phyloP scores from a whole-genome alignment of 2,113 vertebrate species.

The Rhineura floridana region DNA sequence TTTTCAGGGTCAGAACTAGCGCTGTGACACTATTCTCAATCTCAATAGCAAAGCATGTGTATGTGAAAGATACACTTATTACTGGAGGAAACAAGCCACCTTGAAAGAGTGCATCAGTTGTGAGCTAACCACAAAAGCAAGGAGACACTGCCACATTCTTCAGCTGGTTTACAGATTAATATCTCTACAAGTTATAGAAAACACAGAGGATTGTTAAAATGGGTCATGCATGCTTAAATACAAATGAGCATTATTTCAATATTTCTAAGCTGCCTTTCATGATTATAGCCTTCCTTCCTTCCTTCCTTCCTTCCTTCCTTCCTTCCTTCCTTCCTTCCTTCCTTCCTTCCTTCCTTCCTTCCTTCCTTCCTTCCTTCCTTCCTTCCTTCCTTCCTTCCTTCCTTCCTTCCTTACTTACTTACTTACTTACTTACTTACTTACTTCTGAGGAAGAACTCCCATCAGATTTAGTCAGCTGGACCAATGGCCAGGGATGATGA shows the following conservation, averaged over 20 bases:
- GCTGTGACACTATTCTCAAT: conserved; percentile 45
- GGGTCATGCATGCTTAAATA: conserved; percentile 11
- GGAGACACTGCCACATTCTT: conserved; percentile 13
- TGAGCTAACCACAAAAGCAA: conserved; percentile 34
- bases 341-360: too few species aligned
- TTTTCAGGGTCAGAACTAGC: conserved; percentile 47
- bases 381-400: too few species aligned
- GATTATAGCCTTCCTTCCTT: not conserved
- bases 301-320: too few species aligned
- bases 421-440: too few species aligned
- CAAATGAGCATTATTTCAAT: not conserved
- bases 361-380: too few species aligned
- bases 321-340: too few species aligned
- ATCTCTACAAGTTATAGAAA: conserved; percentile 19
- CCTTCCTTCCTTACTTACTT: too few species aligned
- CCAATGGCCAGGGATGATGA: too few species aligned
- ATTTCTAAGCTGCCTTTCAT: not conserved
- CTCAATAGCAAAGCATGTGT: conserved; percentile 50
- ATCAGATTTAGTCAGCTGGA: too few species aligned
- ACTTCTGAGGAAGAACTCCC: too few species aligned
- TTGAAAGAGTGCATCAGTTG: conserved; percentile 37
- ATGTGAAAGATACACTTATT: conserved; percentile 38
- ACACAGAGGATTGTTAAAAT: conserved; percentile 18
- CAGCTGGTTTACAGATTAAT: conserved; percentile 31
- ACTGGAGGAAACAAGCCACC: conserved; percentile 41